phyloP scores from a whole-genome alignment of 2,888 invertebrate species.

The Herminia tarsipennalis region DNA sequence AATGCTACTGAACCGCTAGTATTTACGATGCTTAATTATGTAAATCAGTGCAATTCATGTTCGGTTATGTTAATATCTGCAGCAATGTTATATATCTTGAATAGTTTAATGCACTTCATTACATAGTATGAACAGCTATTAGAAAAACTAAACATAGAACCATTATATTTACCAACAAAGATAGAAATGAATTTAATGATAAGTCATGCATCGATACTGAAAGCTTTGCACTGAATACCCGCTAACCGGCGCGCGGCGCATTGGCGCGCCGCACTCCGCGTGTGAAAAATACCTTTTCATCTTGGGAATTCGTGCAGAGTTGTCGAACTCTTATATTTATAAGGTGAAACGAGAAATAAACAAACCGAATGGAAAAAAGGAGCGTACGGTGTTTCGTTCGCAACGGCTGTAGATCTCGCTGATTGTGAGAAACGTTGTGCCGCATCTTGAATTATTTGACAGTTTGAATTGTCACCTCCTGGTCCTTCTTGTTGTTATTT shows the following conservation, averaged over 20 bases:
- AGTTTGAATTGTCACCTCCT: slow-evolving; percentile 75
- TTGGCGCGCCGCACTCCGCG: slow-evolving; percentile 56
- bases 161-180: not conserved
- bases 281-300: slow-evolving; percentile 81
- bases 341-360: slow-evolving; percentile 78
- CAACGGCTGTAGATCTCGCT: slow-evolving; percentile 73
- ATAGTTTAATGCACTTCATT: not conserved
- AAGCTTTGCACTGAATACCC: slow-evolving; percentile 60
- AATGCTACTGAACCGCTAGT: not conserved
- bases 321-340: slow-evolving; percentile 82
- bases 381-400: slow-evolving; percentile 54
- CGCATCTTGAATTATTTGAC: slow-evolving; percentile 81
- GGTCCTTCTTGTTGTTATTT: slow-evolving; percentile 67
- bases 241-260: slow-evolving; percentile 53
- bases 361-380: slow-evolving; percentile 73
- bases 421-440: slow-evolving; percentile 79
- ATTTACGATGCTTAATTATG: not conserved
- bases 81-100: not conserved
- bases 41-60: not conserved
- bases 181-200: slow-evolving; percentile 35
- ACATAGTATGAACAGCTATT: not conserved
- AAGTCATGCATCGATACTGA: slow-evolving; percentile 58
- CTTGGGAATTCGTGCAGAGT: slow-evolving; percentile 80
- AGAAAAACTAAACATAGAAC: not conserved
- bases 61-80: slow-evolving; percentile 2